Evolutionary conservation across 2,888 invertebrate species (phyloP).

Genomic region (Ceraclea dissimilis): DNA sequence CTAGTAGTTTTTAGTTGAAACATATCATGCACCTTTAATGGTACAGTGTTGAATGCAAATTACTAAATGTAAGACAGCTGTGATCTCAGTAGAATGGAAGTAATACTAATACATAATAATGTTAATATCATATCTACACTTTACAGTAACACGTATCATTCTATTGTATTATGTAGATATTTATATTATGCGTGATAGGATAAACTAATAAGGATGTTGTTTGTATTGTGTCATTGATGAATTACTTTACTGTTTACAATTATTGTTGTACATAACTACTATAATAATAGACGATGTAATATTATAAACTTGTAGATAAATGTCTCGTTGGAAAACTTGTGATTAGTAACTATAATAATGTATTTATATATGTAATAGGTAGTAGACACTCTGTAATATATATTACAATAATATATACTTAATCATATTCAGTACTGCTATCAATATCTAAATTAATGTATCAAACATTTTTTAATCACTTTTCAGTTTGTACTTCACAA

Average conservation of each 20-base stretch:
- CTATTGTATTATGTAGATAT: background rate
- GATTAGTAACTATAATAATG: background rate
- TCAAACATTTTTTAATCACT: too few species aligned
- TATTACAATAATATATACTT: too few species aligned
- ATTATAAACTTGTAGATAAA: background rate
- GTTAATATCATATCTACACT: background rate
- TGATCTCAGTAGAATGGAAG: slow-evolving; percentile 1
- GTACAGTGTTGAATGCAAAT: background rate
- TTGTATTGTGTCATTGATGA: background rate
- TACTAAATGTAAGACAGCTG: background rate
- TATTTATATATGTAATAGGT: background rate
- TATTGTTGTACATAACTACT: background rate
- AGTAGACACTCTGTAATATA: background rate
- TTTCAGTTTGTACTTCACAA: too few species aligned
- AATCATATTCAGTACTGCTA: too few species aligned
- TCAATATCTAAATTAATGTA: too few species aligned
- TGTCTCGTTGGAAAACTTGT: background rate
- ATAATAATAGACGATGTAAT: slow-evolving; percentile 2
- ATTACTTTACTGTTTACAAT: background rate
- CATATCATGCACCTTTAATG: background rate
- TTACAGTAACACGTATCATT: background rate
- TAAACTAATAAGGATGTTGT: background rate
- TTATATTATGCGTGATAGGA: background rate
- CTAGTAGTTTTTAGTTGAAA: background rate
- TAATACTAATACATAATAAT: background rate